Conservation (phyloP, 2,113 vertebrate genomes). For the Tragelaphus strepsiceros region DNA sequence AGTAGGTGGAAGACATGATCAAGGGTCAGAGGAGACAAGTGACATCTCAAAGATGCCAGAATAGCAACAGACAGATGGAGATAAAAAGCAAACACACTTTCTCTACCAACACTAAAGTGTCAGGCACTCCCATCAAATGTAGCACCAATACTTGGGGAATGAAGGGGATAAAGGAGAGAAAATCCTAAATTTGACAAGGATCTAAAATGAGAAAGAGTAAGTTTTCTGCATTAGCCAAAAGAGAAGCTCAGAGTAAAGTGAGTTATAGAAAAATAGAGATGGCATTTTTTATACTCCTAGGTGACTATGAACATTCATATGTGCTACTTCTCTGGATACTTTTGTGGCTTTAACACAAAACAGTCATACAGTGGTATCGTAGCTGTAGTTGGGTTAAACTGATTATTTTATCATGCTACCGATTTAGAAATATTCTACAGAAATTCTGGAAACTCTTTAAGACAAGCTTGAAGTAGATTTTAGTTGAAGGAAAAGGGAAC, state of each 20-base stretch:
- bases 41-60: neutral
- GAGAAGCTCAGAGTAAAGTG: neutral
- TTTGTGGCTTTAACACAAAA: neutral
- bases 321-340: neutral
- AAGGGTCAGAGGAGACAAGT: neutral
- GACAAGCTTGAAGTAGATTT: neutral
- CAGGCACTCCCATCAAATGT: neutral
- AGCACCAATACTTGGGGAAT: neutral
- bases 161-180: neutral
- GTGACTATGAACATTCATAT: neutral
- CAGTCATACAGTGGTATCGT: neutral
- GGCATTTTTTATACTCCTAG: neutral
- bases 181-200: neutral
- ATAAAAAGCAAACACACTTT: neutral
- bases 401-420: neutral
- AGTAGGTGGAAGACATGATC: neutral
- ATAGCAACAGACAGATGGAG: neutral
- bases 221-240: neutral
- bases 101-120: neutral
- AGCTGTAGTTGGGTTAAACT: neutral
- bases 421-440: neutral
- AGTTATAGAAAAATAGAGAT: neutral
- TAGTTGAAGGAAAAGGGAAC: neutral
- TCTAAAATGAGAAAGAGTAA: neutral
- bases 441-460: neutral